Evolutionary conservation across 2,113 vertebrate species (phyloP).

Genomic region (Phycodurus eques): DNA sequence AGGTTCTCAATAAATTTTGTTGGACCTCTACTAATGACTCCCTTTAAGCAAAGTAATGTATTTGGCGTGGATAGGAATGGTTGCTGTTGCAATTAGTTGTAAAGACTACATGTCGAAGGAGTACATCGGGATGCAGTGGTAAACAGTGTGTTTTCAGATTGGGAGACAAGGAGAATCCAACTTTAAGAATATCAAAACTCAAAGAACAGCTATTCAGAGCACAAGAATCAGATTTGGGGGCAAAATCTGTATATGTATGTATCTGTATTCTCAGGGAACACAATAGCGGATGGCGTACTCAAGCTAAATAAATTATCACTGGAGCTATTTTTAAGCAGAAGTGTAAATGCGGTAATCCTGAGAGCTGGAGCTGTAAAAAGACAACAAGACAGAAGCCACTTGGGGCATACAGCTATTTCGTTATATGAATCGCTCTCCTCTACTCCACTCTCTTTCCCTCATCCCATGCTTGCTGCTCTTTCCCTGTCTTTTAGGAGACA

Average conservation of each 20-base stretch:
- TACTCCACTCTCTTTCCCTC: constrained; percentile 11
- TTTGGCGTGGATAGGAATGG: too few relatives aligned
- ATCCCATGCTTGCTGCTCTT: constrained; percentile 16
- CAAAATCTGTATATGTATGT: not conserved
- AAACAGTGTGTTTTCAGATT: not conserved
- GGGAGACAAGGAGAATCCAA: not conserved
- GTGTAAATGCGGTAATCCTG: constrained; percentile 78
- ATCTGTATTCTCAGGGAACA: constrained; percentile 53
- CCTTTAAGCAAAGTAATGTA: too few relatives aligned
- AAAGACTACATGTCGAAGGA: too few relatives aligned
- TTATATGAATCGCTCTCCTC: constrained; percentile 35
- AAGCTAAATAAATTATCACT: constrained; percentile 76
- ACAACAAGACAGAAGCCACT: constrained; percentile 54
- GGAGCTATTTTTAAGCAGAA: constrained; percentile 76
- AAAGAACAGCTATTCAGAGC: constrained; percentile 1
- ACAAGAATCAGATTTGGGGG: constrained; percentile 10
- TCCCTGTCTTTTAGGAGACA: constrained; percentile 1
- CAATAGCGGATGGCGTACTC: constrained; percentile 60
- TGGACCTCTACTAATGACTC: too few relatives aligned
- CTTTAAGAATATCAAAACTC: constrained; percentile 11
- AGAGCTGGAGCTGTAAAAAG: constrained; percentile 62
- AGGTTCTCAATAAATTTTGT: too few relatives aligned
- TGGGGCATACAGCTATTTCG: constrained; percentile 61
- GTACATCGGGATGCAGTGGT: too few relatives aligned
- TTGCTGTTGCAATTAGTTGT: too few relatives aligned